Base-by-base conservation (phyloP, 1,140 invertebrate species). In the Diploscapter pachys region DNA sequence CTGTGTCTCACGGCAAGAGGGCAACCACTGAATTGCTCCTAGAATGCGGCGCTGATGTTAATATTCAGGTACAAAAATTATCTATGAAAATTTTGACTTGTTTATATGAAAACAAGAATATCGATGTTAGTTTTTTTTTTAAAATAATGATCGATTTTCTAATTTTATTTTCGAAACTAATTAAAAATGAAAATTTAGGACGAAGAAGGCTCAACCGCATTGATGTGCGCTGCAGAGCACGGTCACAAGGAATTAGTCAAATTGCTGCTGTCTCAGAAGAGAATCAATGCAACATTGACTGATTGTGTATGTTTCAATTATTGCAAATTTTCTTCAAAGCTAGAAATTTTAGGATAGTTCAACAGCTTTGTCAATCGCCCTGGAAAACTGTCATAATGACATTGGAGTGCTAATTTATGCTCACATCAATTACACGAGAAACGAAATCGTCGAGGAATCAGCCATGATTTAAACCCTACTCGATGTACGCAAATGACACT, bases 201-300 rank as follows among this genome's bases (percentile, higher is more conserved):
- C 83, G 92, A 93, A 82, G 94, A 96, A 86, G 94, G 94, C 8
- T 94, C 92, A 73, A 95, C 94, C 2, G 93, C 94, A 4, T 87
- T 96, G 54, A 96, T 96, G 94, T 96, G 93, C 86, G 94, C 93
- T 9, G 92, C 93, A 49, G 94, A 96, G 85, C 94, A 96, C 85
- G 94, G 94, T 3, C 92, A 94, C 80, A 89, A 90, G 5, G 92
- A 94, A 69, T 92, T 96, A 78, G 92, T 94, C 5, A 91, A 91
- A 82, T 87, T 92, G 71, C 88, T 96, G 13, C 86, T 96, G 50
- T 89, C 90, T 67, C 90, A 93, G 77, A 89, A 92, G 0, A 92
- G 93, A 76, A 93, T 92, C 86, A 92, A 96, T 88, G 90, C 92
- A 3, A 89, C 89, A 49, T 89, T 96, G 70, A 89, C 90, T 57